Evolutionary conservation across 2,113 vertebrate species (phyloP).

Genomic region (Tyto alba): DNA sequence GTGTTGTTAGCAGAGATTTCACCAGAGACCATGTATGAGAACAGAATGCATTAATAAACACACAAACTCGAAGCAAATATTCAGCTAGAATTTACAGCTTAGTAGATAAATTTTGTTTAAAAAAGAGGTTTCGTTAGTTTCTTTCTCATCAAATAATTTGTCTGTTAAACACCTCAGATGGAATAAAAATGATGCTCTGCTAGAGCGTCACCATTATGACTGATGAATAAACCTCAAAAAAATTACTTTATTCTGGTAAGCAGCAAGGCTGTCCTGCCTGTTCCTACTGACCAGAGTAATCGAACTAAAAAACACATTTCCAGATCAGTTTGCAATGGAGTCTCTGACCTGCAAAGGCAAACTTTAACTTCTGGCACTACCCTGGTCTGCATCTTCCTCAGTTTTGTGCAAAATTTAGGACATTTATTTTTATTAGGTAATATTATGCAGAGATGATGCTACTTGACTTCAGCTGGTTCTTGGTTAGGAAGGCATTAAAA

Average conservation of each 20-base stretch:
- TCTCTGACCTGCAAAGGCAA: background rate
- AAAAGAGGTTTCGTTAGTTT: background rate
- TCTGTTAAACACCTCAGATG: background rate
- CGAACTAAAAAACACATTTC: background rate
- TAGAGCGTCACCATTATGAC: background rate
- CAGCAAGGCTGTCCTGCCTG: accelerated
- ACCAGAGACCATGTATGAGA: background rate
- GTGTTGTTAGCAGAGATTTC: background rate
- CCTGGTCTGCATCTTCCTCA: background rate
- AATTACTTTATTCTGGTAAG: background rate
- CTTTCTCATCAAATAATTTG: background rate
- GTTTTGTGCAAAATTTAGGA: background rate
- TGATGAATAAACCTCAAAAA: background rate
- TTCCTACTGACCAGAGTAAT: background rate
- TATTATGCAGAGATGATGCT: background rate
- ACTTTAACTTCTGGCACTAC: background rate
- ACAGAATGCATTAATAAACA: background rate
- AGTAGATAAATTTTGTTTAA: background rate
- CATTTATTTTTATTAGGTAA: background rate
- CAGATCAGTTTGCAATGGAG: background rate
- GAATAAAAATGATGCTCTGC: background rate
- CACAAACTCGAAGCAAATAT: background rate
- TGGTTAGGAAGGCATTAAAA: background rate
- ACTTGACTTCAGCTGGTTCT: background rate
- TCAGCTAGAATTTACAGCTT: background rate